Base-by-base conservation (phyloP, 2,888 invertebrate species). In the Dendrolimus pini region DNA sequence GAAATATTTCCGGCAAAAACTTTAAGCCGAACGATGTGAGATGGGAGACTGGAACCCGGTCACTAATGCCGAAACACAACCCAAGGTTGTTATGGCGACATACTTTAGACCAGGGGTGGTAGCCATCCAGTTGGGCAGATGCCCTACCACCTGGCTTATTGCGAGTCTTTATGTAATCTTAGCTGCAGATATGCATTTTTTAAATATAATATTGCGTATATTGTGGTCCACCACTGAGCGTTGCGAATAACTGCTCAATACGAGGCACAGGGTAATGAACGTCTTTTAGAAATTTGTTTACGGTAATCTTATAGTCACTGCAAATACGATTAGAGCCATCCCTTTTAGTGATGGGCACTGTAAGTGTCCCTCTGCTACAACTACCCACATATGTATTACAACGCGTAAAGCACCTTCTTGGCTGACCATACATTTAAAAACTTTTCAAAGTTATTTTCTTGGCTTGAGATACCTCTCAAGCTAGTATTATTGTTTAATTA, bases 291-390 rank as follows among this genome's bases (percentile, higher is more conserved):
- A 63, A 64, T 0, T 58, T 58, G 55, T 73, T 72, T 18, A 72
- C 65, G 0, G 69, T 74, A 0, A 64, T 53, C 53, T 68, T 67
- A 18, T 67, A 67, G 53, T 67, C 65, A 0, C 69, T 67, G 41
- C 69, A 70, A 1, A 72, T 65, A 0, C 65, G 54, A n/a, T 68
- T 62, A 8, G 58, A 59, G 0, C 66, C 65, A 41, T 60, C 62
- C 41, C 1, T 9, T 54, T 72, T 70, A 14, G 70, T 55, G 0
- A 69, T 62, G 0, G 68, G 69, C 0, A 70, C 69, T 8, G 70
- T 72, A 7, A 66, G 70, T 1, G 67, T 68, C 2, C 66, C 67
- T 53, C 62, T 69, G 9, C 69, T 69, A 0, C 65, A 68, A 53
- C 60, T 14, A 1, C 68, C 68, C 0, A 68, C 66, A 7, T 47